A percentile compares a stretch with the other conserved stretches of the same genome.
These are phyloP conservation scores for Baccha elongata DNA, from an alignment of 2,888 invertebrate genomes.

Conservation along the genomic window DNA sequence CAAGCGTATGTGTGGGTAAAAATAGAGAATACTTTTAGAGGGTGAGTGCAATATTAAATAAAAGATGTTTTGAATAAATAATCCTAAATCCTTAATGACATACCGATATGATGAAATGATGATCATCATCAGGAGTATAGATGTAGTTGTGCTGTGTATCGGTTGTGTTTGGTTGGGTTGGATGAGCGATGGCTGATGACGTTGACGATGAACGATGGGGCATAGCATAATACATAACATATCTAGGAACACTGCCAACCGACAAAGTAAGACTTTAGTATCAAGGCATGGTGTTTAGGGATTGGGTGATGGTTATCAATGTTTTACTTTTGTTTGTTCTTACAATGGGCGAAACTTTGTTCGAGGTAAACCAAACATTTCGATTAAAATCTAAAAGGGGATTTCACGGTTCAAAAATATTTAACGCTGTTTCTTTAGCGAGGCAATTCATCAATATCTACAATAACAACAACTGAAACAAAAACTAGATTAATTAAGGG, in stretches of 20 bases:
- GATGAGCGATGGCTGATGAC: constrained; percentile 31
- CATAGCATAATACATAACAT: not conserved
- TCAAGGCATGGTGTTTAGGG: not conserved
- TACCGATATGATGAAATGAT: constrained; percentile 42
- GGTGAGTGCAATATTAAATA: constrained; percentile 51
- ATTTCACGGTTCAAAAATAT: constrained; percentile 19
- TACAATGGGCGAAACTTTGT: not conserved
- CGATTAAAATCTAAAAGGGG: constrained; percentile 24
- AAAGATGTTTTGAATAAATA: constrained; percentile 69
- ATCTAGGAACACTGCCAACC: not conserved
- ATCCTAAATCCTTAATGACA: constrained; percentile 67
- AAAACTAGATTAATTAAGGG: too few relatives aligned
- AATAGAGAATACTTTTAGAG: not conserved
- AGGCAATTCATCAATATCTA: too few relatives aligned
- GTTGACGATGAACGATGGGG: constrained; percentile 68
- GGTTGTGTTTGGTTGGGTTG: constrained; percentile 7
- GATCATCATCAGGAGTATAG: constrained; percentile 14
- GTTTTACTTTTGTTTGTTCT: constrained; percentile 3
- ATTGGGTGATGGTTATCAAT: constrained; percentile 44
- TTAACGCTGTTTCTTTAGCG: too few relatives aligned
- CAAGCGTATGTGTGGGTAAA: too few relatives aligned
- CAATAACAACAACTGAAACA: not conserved
- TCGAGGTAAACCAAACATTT: constrained; percentile 22
- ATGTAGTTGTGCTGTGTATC: not conserved
- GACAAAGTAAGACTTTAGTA: not conserved